Base-by-base conservation (phyloP, 2,113 vertebrate species). In the Morone saxatilis region DNA sequence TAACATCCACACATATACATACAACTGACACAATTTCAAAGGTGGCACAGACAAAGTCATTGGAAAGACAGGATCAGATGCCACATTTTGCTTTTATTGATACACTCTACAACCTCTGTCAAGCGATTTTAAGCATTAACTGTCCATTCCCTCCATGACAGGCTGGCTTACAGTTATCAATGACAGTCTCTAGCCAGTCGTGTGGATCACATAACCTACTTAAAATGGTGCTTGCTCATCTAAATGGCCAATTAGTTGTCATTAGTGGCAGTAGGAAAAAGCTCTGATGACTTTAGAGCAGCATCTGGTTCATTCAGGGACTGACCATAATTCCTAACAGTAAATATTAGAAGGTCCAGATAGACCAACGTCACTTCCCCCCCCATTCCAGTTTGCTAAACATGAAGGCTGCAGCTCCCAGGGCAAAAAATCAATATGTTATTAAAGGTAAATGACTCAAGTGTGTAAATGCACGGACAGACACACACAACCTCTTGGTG, bases 361-460 rank as follows among this genome's bases (percentile, higher is more conserved):
- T 57, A 53, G 67, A 47, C 47, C 45, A 47, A 14, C 43, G 38
- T 6, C 4, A 50, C 43, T 59, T 7, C 41, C 31, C 31, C 13
- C 20, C 4, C 54, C 9, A 22, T 66, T 65, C 25, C 59, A 17
- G 31, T 40, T 50, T 50, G 19, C 19, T 11, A 22, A 50, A 16
- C 54, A 62, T 41, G 6, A 73, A 81, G 53, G 20, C 59, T 10
- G 9, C 22, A 63, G 56, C 59, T 66, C 51, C 50, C 12, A 3
- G 47, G 22, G n/a, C 56, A 61, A 47, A 82, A 78, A 76, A 86
- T 86, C 63, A 43, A 86, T 81, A 68, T 66, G 70, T 78, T 73
- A 68, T 81, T 83, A 57, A 16, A 81, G 48, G 31, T 60, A 74
- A 75, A 77, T 80, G 65, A 80, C 7, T 65, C 14, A 67, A 74